Evolutionary conservation across 2,113 vertebrate species (phyloP).

Genomic region (Podarcis muralis): DNA sequence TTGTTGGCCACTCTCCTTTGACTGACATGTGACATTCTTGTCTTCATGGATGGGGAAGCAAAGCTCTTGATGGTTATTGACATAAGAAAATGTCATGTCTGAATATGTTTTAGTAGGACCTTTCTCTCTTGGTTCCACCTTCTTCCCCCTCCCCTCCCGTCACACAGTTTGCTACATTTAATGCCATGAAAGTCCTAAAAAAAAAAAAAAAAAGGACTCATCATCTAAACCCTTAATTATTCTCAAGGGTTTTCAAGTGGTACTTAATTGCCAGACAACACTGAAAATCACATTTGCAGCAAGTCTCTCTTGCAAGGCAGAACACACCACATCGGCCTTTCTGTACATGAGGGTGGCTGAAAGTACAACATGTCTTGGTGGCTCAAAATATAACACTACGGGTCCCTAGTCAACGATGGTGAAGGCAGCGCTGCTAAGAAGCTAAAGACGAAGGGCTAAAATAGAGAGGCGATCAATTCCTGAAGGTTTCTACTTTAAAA

Average conservation of each 20-base stretch:
- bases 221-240: conserved; percentile 72
- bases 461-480: neutral
- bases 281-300: conserved; percentile 77
- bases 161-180: conserved; percentile 61
- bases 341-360: neutral
- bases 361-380: neutral
- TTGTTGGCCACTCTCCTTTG: conserved; percentile 71
- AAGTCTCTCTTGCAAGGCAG: conserved; percentile 43
- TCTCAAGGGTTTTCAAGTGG: conserved; percentile 59
- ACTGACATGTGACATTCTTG: conserved; percentile 94
- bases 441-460: neutral
- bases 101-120: conserved; percentile 72
- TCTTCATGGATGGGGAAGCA: conserved; percentile 85
- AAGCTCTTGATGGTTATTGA: conserved; percentile 91
- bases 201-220: conserved; percentile 52
- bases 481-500: neutral
- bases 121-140: conserved; percentile 57
- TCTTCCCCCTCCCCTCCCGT: conserved; percentile 52
- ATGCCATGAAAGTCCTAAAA: conserved; percentile 66
- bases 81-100: conserved; percentile 90
- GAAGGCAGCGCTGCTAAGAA: neutral
- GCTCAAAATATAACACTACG: neutral
- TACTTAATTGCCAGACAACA: conserved; percentile 69
- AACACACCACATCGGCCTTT: conserved; percentile 25
- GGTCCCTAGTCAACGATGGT: neutral